These are phyloP conservation scores for Hybognathus amarus DNA, from an alignment of 2,797 vertebrate species.

Conservation along the genomic window DNA sequence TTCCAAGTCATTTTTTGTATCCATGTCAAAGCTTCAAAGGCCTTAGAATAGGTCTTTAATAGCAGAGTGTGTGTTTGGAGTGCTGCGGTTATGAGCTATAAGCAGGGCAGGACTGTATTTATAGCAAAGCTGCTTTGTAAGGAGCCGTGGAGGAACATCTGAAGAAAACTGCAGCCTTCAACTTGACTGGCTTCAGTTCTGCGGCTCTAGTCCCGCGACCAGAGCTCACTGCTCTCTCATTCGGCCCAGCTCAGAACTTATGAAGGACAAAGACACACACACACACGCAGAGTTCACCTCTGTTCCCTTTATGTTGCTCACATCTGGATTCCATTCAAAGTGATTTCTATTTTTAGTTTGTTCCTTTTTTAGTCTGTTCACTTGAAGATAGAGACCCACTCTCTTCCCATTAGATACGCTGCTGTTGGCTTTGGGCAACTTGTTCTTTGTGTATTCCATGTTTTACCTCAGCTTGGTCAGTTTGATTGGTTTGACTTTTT, in stretches of 20 bases:
- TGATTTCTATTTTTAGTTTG: conserved; percentile 37
- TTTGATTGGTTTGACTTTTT: neutral
- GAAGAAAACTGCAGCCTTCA: conserved; percentile 43
- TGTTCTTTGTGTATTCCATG: neutral
- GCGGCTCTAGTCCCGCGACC: conserved; percentile 26
- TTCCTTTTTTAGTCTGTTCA: conserved; percentile 15
- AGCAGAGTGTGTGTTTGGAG: conserved; percentile 76
- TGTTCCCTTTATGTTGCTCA: conserved; percentile 39
- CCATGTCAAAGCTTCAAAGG: conserved; percentile 77
- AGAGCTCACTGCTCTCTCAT: conserved; percentile 31
- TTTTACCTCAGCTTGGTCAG: neutral
- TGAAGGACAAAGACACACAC: conserved; percentile 31
- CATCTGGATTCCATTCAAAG: conserved; percentile 49
- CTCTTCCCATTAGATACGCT: neutral
- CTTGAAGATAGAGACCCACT: neutral
- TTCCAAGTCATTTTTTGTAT: conserved; percentile 58
- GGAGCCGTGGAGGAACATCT: conserved; percentile 57
- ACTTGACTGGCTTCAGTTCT: conserved; percentile 25
- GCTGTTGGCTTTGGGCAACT: neutral
- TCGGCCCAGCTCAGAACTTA: conserved; percentile 3
- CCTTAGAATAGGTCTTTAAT: conserved; percentile 82
- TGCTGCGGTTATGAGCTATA: conserved; percentile 76
- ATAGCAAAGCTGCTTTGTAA: conserved; percentile 64
- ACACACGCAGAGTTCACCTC: conserved; percentile 42
- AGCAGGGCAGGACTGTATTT: conserved; percentile 77